These are phyloP conservation scores for Cantharis rustica DNA, from an alignment of 2,888 invertebrate genomes.

Conservation along the genomic window DNA sequence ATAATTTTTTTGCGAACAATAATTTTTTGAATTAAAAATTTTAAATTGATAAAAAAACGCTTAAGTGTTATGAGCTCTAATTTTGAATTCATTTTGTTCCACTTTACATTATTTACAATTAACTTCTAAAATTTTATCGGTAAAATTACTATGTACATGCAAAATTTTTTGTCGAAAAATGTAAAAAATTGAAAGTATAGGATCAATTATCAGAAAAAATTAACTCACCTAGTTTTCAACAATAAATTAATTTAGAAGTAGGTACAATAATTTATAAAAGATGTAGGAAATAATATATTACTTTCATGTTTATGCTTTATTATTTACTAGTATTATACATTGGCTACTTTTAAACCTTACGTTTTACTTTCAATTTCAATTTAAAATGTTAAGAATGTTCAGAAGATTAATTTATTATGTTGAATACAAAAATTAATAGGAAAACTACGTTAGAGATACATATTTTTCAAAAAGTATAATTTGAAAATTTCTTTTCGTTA, in stretches of 20 bases:
- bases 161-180: neutral
- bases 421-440: neutral
- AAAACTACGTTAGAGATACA: too few relatives aligned
- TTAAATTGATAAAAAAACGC: neutral
- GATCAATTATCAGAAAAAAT: neutral
- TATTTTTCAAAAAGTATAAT: too few relatives aligned
- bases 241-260: neutral
- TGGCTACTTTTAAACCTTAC: neutral
- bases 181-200: neutral
- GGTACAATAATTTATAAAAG: neutral
- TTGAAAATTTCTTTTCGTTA: too few relatives aligned
- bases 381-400: neutral
- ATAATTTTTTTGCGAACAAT: neutral
- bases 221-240: neutral
- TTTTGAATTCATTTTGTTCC: neutral
- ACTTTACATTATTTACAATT: neutral
- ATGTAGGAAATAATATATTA: neutral
- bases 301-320: neutral
- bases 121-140: neutral
- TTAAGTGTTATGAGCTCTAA: neutral
- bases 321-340: neutral
- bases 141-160: neutral
- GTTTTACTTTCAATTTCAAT: neutral
- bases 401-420: neutral
- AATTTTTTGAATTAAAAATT: neutral